Evolutionary conservation across 2,888 invertebrate genomes (phyloP).

Genomic region (Cephus spinipes): DNA sequence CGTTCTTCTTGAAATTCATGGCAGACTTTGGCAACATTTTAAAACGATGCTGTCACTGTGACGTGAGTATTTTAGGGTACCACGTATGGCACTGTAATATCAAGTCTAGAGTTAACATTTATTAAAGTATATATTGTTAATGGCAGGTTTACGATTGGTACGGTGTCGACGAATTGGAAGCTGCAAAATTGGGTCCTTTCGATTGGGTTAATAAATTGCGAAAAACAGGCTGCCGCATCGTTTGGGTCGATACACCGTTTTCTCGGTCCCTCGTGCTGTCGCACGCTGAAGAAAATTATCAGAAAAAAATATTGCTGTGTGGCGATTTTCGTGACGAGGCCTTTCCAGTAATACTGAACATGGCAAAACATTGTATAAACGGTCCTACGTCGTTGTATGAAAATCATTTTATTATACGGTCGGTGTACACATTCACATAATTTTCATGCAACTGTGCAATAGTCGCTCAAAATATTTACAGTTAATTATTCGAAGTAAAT

Average conservation of each 20-base stretch:
- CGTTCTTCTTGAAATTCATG: conserved; percentile 44
- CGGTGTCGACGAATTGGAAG: conserved; percentile 46
- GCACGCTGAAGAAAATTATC: conserved; percentile 13
- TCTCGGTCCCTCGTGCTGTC: conserved; percentile 39
- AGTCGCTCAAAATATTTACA: background rate
- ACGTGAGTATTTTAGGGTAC: conserved; percentile 31
- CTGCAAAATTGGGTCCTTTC: conserved; percentile 46
- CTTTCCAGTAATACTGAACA: conserved; percentile 44
- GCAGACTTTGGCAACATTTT: conserved; percentile 41
- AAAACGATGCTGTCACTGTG: conserved; percentile 36
- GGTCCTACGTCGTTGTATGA: conserved; percentile 35
- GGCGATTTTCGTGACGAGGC: conserved; percentile 51
- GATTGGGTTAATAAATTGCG: conserved; percentile 51
- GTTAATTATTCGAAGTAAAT: background rate
- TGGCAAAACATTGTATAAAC: conserved; percentile 42
- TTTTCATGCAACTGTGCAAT: background rate
- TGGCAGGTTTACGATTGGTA: conserved; percentile 55
- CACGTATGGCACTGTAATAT: background rate
- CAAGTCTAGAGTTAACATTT: background rate
- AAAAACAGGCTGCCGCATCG: conserved; percentile 37
- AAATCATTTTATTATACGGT: conserved; percentile 54
- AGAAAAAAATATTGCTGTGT: background rate
- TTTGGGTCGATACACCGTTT: conserved; percentile 53
- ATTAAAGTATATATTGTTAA: background rate
- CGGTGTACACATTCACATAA: conserved; percentile 8